phyloP scores from a whole-genome alignment of 2,797 vertebrate species.

The Micromesistius poutassou region DNA sequence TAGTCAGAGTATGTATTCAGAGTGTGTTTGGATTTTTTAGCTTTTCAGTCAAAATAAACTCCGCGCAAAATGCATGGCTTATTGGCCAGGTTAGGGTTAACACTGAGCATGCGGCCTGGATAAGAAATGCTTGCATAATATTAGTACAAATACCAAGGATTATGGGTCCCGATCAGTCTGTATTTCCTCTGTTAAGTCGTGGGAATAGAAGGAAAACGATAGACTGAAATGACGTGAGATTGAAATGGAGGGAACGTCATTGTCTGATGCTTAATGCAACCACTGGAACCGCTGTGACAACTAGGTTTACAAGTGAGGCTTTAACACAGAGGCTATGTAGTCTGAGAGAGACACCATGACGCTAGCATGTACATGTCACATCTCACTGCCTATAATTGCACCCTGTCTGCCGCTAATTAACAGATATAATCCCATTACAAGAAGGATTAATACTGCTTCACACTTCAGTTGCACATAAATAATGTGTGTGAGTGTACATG shows the following conservation, averaged over 20 bases:
- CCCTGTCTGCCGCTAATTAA: slow-evolving; percentile 77
- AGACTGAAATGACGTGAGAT: neutral
- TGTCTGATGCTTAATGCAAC: no score
- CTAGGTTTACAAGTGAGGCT: neutral
- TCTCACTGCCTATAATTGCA: slow-evolving; percentile 72
- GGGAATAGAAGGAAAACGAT: neutral
- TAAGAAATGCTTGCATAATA: no score
- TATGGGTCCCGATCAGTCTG: neutral
- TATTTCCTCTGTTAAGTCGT: neutral
- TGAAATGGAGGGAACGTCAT: neutral
- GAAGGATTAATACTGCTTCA: slow-evolving; percentile 74
- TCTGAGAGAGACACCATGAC: slow-evolving; percentile 42
- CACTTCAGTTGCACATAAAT: slow-evolving; percentile 67
- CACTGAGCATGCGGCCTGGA: neutral
- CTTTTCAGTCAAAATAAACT: neutral
- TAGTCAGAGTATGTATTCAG: no score
- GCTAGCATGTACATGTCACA: slow-evolving; percentile 58
- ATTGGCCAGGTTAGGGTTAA: neutral
- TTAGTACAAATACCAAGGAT: neutral
- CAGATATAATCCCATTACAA: slow-evolving; percentile 79
- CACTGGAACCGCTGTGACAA: neutral
- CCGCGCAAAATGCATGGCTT: neutral
- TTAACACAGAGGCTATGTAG: slow-evolving; percentile 49
- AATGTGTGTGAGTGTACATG: slow-evolving; percentile 33
- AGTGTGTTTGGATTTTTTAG: neutral